Base-by-base conservation (phyloP, 2,113 vertebrate genomes). In the Pelodiscus sinensis region DNA sequence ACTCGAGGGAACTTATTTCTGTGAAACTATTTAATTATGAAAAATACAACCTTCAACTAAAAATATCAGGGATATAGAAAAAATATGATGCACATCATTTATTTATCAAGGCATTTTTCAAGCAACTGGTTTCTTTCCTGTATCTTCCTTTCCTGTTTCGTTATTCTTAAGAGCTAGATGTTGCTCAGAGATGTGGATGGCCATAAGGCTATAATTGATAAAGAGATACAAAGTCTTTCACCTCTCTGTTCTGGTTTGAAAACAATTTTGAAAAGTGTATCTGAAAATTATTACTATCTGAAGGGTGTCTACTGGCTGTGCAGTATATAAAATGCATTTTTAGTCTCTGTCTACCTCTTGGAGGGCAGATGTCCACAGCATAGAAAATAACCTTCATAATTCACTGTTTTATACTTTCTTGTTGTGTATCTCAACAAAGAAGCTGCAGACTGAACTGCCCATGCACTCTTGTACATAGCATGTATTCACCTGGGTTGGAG, bases 11-110 rank as follows among this genome's bases (percentile, higher is more conserved):
- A 92, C 50, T 95, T 90, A 96, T 93, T 96, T 97, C 88, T 97
- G 94, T 97, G 96, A 97, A 96, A 88, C 85, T 98, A 95, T 97
- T 97, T 96, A 96, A 97, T 97, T 97, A 96, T 91, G 90, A 85
- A 92, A 96, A 94, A 84, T 95, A 84, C 81, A 90, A 95, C 82
- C 86, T 96, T 92, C 88, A 94, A 24, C 75, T 88, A 86, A 92
- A 88, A 85, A 51, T 92, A 94, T 96, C 96, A 96, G 96, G 96
- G 91, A 94, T 95, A 35, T 88, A 82, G 83, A 84, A 93, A 95
- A 95, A 96, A 65, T 95, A 94, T 90, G 93, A 92, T 91, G 29
- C 60, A 58, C 24, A 10, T 93, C 87, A 81, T 79, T 58, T 97
- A 95, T 95, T 97, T 93, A 96, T 93, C 85, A 94, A 79, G 85